These are phyloP conservation scores for Coregonus clupeaformis DNA, from an alignment of 2,113 vertebrate species.

Conservation along the genomic window DNA sequence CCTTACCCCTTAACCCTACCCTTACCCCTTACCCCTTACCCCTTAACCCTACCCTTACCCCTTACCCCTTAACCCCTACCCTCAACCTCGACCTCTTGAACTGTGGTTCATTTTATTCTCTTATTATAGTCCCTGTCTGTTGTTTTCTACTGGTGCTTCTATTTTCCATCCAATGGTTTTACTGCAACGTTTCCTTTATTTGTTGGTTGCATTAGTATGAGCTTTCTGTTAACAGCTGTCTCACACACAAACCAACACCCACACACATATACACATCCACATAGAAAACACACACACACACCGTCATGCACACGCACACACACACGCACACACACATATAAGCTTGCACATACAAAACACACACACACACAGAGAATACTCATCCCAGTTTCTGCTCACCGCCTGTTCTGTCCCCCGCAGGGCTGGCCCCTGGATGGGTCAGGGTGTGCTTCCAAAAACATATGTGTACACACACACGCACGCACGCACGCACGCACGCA, in stretches of 20 bases:
- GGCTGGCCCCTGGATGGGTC: constrained; percentile 32
- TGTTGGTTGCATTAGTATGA: constrained; percentile 11
- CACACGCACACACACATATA: neutral
- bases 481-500: constrained; percentile 1
- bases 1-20: too few species aligned
- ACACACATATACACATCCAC: neutral
- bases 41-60: too few species aligned
- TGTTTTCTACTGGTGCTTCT: neutral
- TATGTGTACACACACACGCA: constrained; percentile 16
- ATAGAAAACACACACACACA: constrained; percentile 7
- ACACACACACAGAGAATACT: constrained; percentile 7
- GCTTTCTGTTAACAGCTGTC: constrained; percentile 17
- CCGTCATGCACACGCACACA: neutral
- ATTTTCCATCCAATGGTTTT: neutral
- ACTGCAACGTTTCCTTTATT: neutral
- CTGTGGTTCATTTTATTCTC: neutral
- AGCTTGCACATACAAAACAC: neutral
- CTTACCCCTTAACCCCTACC: too few species aligned
- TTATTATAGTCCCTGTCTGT: neutral
- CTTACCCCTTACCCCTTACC: too few species aligned
- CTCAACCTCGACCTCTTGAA: too few species aligned
- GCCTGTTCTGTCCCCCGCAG: constrained; percentile 32
- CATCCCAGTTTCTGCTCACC: constrained; percentile 37
- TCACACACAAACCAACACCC: neutral
- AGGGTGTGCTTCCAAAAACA: constrained; percentile 35